Conservation (phyloP, 2,797 vertebrate genomes). For the Percopsis omiscomaycus region DNA sequence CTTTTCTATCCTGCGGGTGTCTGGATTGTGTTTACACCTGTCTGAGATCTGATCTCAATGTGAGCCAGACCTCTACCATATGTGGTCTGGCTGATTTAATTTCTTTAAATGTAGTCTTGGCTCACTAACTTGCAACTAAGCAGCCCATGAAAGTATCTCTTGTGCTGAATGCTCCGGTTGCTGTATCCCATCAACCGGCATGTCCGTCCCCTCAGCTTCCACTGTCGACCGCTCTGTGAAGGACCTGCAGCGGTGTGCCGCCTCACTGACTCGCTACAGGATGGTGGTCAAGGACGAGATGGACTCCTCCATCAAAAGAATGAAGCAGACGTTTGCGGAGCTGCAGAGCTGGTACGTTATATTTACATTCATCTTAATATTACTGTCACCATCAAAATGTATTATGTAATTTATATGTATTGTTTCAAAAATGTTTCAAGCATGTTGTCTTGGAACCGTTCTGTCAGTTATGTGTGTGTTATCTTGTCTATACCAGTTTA, state of each 20-base stretch:
- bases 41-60: no score
- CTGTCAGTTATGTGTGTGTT: no score
- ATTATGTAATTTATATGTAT: no score
- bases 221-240: slow-evolving; percentile 96
- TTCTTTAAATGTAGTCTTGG: no score
- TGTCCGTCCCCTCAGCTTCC: slow-evolving; percentile 73
- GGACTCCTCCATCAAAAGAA: slow-evolving; percentile 92
- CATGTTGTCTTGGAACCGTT: neutral
- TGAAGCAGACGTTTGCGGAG: slow-evolving; percentile 93
- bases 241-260: slow-evolving; percentile 93
- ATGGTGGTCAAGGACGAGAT: slow-evolving; percentile 94
- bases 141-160: no score
- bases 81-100: no score
- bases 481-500: no score
- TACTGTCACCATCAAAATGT: neutral
- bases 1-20: no score
- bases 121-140: no score
- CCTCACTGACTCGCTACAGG: slow-evolving; percentile 91
- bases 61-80: neutral
- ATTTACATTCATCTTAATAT: neutral
- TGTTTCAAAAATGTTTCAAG: neutral
- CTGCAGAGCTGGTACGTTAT: slow-evolving; percentile 87
- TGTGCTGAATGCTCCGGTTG: no score
- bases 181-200: no score
- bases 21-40: no score